Base-by-base conservation (phyloP, 1,140 invertebrate genomes). In the Samia ricini region DNA sequence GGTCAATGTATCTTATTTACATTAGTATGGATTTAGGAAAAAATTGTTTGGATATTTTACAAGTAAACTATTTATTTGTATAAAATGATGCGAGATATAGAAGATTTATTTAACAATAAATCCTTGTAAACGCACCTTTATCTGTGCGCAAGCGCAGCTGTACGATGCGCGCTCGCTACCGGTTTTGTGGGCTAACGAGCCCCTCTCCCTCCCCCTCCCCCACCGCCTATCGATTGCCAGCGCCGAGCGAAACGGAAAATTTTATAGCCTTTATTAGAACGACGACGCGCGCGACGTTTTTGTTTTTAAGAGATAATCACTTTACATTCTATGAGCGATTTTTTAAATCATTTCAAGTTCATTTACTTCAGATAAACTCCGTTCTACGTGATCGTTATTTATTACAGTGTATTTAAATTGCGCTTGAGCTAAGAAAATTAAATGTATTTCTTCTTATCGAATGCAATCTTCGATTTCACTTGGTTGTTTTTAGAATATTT, bases 91-190 rank as follows among this genome's bases (percentile, higher is more conserved):
- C n/a, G n/a, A n/a, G n/a, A n/a, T n/a, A n/a, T n/a, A n/a, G n/a
- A n/a, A n/a, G n/a, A n/a, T n/a, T n/a, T n/a, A n/a, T n/a, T n/a
- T n/a, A n/a, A 42, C 12, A 42, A 42, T 42, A 4, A 4, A 15
- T 15, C 33, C 3, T 52, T 52, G 21, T 52, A 52, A 52, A 52
- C 51, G 20, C 6, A 20, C 4, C 51, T 21, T 52, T 52, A 52
- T 42, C 52, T 26, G 50, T 60, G 63, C 75, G 66, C 81, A 56
- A 29, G 74, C 81, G 81, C 84, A 87, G 84, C 84, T 87, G 84
- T 76, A 59, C 72, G 77, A 81, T 76, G 76, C 76, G 75, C 77
- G 73, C 61, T 69, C 69, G 82, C 84, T 87, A 87, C 84, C 84
- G 82, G 84, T 87, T 86, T 71, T 82, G 72, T 74, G 76, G 75